Percentiles rank a stretch among this genome's conserved stretches.
phyloP scores from a whole-genome alignment of 2,888 invertebrate species.

The Strigamia maritima region DNA sequence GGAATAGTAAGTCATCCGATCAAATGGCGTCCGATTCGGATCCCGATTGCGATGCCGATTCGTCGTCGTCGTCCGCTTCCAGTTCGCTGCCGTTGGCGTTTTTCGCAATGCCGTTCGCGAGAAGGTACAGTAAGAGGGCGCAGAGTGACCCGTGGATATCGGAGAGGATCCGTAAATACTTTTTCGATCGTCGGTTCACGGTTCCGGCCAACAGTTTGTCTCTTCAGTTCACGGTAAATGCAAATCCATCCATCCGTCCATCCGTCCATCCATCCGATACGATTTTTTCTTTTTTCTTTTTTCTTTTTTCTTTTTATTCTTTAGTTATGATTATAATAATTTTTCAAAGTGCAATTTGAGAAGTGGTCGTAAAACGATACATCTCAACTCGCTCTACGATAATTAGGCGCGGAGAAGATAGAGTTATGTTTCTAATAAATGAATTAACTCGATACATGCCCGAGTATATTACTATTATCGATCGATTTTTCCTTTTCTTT shows the following conservation, averaged over 20 bases:
- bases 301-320: background rate
- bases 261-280: too few relatives aligned
- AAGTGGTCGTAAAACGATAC: background rate
- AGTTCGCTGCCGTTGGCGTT: slow-evolving; percentile 6
- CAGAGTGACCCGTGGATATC: slow-evolving; percentile 45
- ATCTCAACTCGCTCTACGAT: background rate
- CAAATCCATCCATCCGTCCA: too few relatives aligned
- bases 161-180: slow-evolving; percentile 44
- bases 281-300: background rate
- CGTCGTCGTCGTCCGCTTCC: background rate
- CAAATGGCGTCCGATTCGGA: background rate
- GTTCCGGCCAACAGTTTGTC: slow-evolving; percentile 40
- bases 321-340: background rate
- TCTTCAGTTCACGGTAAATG: too few relatives aligned
- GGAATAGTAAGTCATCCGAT: background rate
- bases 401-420: background rate
- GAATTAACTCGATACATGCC: background rate
- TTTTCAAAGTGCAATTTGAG: background rate
- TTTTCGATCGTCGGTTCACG: slow-evolving; percentile 44
- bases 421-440: background rate
- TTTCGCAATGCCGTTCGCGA: slow-evolving; percentile 40
- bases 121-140: slow-evolving; percentile 43
- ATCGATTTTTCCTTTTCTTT: too few relatives aligned
- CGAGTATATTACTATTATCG: too few relatives aligned
- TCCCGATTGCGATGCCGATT: background rate